phyloP scores from a whole-genome alignment of 2,797 vertebrate species.

The Chiroxiphia lanceolata region DNA sequence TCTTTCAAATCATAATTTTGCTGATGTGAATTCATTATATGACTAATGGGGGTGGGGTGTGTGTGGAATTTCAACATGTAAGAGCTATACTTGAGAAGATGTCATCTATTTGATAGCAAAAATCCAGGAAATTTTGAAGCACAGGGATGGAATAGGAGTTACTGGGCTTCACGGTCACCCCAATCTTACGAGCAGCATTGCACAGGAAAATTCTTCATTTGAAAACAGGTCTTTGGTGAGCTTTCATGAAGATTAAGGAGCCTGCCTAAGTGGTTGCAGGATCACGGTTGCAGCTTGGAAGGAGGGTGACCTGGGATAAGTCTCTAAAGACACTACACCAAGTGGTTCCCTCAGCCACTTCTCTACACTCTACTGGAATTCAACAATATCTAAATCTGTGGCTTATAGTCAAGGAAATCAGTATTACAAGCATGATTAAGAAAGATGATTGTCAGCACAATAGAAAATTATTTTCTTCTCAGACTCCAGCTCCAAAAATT shows the following conservation, averaged over 20 bases:
- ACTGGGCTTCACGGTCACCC: neutral
- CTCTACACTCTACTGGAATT: neutral
- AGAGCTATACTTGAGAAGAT: neutral
- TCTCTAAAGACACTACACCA: neutral
- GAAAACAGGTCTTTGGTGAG: neutral
- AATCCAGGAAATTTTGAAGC: neutral
- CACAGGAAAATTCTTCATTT: neutral
- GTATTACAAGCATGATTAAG: conserved; percentile 9
- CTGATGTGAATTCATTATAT: neutral
- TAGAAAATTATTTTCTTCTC: neutral
- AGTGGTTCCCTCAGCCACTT: neutral
- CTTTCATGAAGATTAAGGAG: neutral
- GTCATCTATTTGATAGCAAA: neutral
- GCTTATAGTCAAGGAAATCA: conserved; percentile 11
- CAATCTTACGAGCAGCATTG: neutral
- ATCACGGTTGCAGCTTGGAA: neutral
- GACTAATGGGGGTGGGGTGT: neutral
- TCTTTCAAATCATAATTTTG: neutral
- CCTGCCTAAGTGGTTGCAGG: neutral
- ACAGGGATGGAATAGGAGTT: neutral
- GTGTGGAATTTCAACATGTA: neutral
- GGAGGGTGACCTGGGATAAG: neutral
- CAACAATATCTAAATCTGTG: neutral
- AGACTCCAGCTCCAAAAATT: neutral
- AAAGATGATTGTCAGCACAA: conserved; percentile 6